These are phyloP conservation scores for Xylophagus ater DNA, from an alignment of 2,888 invertebrate species.

Conservation along the genomic window DNA sequence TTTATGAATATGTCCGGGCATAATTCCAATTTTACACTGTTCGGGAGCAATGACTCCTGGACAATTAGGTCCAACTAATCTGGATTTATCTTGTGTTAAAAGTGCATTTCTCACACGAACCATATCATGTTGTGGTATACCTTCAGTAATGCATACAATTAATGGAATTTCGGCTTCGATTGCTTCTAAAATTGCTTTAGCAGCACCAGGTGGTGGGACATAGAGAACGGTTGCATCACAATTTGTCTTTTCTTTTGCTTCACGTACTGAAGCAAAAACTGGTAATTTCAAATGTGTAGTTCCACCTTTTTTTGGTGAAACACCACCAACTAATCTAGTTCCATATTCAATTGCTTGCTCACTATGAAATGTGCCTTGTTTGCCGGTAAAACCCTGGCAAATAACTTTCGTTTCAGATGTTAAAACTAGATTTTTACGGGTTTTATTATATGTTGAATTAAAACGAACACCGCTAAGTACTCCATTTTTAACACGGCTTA, in stretches of 20 bases:
- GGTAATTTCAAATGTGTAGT: conserved; percentile 67
- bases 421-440: conserved; percentile 74
- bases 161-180: conserved; percentile 92
- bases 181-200: conserved; percentile 83
- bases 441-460: conserved; percentile 57
- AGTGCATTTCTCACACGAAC: conserved; percentile 92
- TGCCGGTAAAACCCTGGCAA: conserved; percentile 97
- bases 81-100: conserved; percentile 75
- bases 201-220: conserved; percentile 90
- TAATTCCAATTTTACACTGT: conserved; percentile 98
- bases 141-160: conserved; percentile 98
- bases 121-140: conserved; percentile 98
- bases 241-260: conserved; percentile 79
- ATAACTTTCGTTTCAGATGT: conserved; percentile 84
- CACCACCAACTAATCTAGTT: conserved; percentile 79
- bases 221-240: conserved; percentile 92
- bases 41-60: conserved; percentile 96
- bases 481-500: conserved; percentile 49
- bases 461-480: conserved; percentile 55
- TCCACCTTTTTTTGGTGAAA: conserved; percentile 71
- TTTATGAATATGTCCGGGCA: conserved; percentile 98
- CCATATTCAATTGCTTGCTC: conserved; percentile 98
- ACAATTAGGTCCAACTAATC: conserved; percentile 96
- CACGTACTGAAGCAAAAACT: conserved; percentile 41
- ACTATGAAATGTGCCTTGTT: conserved; percentile 89